Base-by-base conservation (phyloP, 2,113 vertebrate species). In the Deroptyus accipitrinus region DNA sequence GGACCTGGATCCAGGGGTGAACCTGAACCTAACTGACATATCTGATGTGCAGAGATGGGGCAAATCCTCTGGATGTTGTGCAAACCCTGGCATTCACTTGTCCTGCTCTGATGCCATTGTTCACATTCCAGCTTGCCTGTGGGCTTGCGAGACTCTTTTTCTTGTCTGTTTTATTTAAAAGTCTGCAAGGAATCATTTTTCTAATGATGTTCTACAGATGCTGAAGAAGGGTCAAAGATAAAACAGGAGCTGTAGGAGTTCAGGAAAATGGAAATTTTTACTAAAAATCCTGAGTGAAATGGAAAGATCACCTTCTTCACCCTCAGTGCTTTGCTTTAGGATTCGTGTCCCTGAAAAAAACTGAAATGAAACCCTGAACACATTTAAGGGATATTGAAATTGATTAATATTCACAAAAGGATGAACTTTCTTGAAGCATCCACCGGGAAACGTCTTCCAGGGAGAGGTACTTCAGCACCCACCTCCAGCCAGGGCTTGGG, bases 1-100 rank as follows among this genome's bases (percentile, higher is more conserved):
- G 24, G 30, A 70, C 22, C 3, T 28, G 46, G 44, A 69, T 59
- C 52, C 9, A 3, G 11, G 14, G 24, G 5, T 3, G 6, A 66
- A 69, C 11, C 12, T 46, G 48, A 44, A 41, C 64, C 35, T 24
- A 35, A 8, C 27, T 52, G 30, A 67, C 11, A 8, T 13, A 10
- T 27, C 51, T 20, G 59, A 48, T 18, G 5, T 10, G 14, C 37
- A 28, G 37, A 41, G 22, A 63, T 37, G 35, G n/a, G 17, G 17
- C 41, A 48, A 7, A 4, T 23, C 17, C 18, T 67, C 27, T 9
- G 9, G 7, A 14, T 35, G 22, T 48, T 1, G 0, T 39, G 55
- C 25, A 55, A 55, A 41, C 11, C 7, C 35, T 85, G 83, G 20
- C n/a, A 22, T 61, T 48, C 35, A 15, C 23, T 70, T 74, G 9